Evolutionary conservation across 2,113 vertebrate species (phyloP), one percentile per base, ranked within the genome.

Genomic region (Origma solitaria): DNA sequence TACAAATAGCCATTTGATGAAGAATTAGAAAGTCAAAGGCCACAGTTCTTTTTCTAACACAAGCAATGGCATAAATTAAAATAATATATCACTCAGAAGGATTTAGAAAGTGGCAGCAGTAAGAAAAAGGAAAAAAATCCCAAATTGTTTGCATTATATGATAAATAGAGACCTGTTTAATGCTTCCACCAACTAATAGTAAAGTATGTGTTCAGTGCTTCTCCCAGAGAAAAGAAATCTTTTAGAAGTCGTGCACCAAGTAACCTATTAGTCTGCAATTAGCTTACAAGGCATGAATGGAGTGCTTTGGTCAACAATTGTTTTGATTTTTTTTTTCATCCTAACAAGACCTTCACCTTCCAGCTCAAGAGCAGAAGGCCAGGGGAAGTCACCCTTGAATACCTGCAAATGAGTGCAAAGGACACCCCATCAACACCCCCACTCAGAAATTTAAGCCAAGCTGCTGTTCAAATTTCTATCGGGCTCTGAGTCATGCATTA

Each of bases 401-500:
- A 31, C 28, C 38, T 4, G 22, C 23, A 54, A 54, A 71, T 37
- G 23, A 80, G 35, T 83, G 60, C 35, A 68, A 54, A 81, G 75
- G 62, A 40, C 31, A 44, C 27, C 23, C 38, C 16, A 61, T 51
- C 35, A 31, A 44, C 0, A 0, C 14, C 27, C 51, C 27, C 58
- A 38, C 37, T 60, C 5, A 18, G 22, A 66, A 81, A 10, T 70
- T 82, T 47, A 71, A 51, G 42, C 31, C 65, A 90, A 93, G 68
- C 14, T n/a, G 80, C 47, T 92, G n/a, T 62, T 96, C 53, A 81
- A 50, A 82, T 92, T 64, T 92, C 92, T 91, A 16, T 81, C 51
- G 69, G 27, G 38, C 49, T 22, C 15, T 70, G 73, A 96, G 90
- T 82, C 88, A 94, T 11, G 8, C 47, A 73, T 47, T 80, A 50